phyloP scores from a whole-genome alignment of 2,888 invertebrate species.

The Agrochola lychnidis region DNA sequence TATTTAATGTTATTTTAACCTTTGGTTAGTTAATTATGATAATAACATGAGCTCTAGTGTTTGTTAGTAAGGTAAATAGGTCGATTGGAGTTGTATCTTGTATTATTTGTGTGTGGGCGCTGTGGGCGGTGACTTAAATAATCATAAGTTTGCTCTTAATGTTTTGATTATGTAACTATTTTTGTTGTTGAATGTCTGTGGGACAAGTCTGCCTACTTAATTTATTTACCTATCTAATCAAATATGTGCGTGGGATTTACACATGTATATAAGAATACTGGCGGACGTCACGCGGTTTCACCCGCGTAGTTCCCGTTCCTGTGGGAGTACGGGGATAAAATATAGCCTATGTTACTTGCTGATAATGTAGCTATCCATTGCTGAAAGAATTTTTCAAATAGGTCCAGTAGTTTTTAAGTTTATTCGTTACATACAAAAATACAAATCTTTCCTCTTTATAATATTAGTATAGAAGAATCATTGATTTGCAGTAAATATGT shows the following conservation, averaged over 20 bases:
- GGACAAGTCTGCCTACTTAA: slow-evolving; percentile 59
- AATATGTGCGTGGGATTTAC: not conserved
- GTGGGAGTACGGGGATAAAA: no score
- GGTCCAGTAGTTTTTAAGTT: no score
- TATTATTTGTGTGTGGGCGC: no score
- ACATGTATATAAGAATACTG: no score
- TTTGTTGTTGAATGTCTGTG: slow-evolving; percentile 48
- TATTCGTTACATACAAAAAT: no score
- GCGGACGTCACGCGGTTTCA: no score
- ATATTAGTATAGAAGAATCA: no score
- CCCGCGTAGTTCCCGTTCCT: no score
- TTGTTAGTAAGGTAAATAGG: slow-evolving; percentile 40
- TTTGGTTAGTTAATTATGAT: slow-evolving; percentile 44
- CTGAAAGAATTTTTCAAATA: no score
- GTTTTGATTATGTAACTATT: slow-evolving; percentile 77
- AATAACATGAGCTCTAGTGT: slow-evolving; percentile 27
- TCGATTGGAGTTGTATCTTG: slow-evolving; percentile 17
- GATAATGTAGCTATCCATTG: no score
- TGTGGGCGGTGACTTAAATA: slow-evolving; percentile 17
- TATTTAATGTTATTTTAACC: slow-evolving; percentile 52
- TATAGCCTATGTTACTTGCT: no score
- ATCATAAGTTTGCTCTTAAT: slow-evolving; percentile 83
- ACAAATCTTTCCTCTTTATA: no score
- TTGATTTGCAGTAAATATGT: not conserved
- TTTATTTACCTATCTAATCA: not conserved